These are phyloP conservation scores for Phallusia fumigata DNA, from an alignment of 23 tunicate species.

Conservation along the genomic window DNA sequence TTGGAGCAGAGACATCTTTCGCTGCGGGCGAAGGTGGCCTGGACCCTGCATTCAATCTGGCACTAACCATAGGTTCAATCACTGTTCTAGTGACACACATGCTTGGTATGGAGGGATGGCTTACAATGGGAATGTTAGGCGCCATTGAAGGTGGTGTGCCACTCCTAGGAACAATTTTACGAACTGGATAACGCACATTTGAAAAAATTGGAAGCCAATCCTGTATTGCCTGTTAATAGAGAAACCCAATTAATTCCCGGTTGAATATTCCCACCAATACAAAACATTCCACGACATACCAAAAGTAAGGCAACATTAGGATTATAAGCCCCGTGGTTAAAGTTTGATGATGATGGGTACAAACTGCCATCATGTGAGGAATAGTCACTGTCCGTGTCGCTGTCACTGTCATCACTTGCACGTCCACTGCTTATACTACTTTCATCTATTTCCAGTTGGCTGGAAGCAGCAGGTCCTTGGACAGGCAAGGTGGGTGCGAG, in stretches of 20 bases:
- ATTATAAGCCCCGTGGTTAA: constrained; percentile 78
- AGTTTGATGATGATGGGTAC: constrained; percentile 15
- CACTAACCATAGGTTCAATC: constrained; percentile 32
- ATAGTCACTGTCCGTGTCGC: constrained; percentile 85
- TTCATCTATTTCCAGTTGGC: constrained; percentile 2
- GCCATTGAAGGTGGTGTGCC: constrained; percentile 69
- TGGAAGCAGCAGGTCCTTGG: not conserved
- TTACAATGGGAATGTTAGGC: constrained; percentile 22
- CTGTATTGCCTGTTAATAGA: constrained; percentile 47
- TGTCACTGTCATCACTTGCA: constrained; percentile 45
- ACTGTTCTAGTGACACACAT: constrained; percentile 26
- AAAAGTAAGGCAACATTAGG: constrained; percentile 54
- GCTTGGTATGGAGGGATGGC: constrained; percentile 34
- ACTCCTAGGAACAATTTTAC: constrained; percentile 78
- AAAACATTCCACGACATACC: constrained; percentile 27
- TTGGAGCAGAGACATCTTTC: not conserved
- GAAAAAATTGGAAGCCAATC: constrained; percentile 84
- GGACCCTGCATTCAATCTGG: not conserved
- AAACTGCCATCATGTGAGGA: constrained; percentile 56
- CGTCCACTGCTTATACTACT: constrained; percentile 46
- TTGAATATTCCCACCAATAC: not conserved
- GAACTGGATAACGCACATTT: constrained; percentile 22
- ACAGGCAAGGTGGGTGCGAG: not conserved
- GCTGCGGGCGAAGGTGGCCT: not conserved
- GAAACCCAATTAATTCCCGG: not conserved